These are phyloP conservation scores for Montifringilla adamsi DNA, from an alignment of 2,113 vertebrate species.

Conservation along the genomic window DNA sequence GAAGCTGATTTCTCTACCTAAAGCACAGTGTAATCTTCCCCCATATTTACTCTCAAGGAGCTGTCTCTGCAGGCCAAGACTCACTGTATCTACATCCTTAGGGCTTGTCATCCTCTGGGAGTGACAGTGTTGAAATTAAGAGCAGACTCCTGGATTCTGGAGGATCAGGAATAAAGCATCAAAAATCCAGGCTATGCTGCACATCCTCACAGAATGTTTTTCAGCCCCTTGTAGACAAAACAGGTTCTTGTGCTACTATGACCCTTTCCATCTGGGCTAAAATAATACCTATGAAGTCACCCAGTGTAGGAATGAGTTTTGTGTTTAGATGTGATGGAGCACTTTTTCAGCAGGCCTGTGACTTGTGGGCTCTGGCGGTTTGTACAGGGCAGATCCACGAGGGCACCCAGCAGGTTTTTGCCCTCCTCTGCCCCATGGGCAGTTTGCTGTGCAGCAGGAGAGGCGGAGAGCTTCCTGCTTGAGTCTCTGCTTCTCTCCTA, in stretches of 20 bases:
- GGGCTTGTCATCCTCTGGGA: not conserved
- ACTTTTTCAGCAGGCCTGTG: not conserved
- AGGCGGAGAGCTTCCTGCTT: not conserved
- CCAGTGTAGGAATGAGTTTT: not conserved
- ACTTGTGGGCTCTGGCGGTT: not conserved
- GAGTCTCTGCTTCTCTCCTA: not conserved
- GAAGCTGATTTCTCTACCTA: not conserved
- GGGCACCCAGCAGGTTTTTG: not conserved
- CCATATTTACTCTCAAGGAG: not conserved
- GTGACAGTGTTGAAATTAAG: not conserved
- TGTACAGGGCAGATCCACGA: not conserved
- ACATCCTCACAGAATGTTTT: not conserved
- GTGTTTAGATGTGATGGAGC: not conserved
- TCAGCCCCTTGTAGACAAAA: not conserved
- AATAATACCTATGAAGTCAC: not conserved
- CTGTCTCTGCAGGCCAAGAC: not conserved
- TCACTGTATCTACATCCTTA: not conserved
- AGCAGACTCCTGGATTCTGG: not conserved
- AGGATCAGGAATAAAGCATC: not conserved
- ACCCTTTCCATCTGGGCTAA: not conserved
- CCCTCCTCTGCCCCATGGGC: not conserved
- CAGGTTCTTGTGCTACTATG: fast-evolving
- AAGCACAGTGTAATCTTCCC: not conserved
- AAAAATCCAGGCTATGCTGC: not conserved
- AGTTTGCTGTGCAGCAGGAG: not conserved